Conservation (phyloP, 2,888 invertebrate species). For the Chrysodeixis includens region DNA sequence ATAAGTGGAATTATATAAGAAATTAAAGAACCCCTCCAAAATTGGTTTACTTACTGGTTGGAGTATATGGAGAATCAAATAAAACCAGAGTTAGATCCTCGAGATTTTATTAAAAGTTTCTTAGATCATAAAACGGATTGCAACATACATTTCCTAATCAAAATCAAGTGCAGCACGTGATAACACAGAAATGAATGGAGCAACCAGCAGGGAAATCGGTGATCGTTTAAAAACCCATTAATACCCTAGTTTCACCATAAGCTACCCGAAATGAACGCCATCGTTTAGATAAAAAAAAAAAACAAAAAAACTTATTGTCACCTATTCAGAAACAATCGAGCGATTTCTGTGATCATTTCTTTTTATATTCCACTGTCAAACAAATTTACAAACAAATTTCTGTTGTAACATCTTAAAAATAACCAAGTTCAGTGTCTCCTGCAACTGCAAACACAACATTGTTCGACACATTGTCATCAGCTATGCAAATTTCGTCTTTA, state of each 20-base stretch:
- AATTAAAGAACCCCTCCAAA: background rate
- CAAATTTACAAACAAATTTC: slow-evolving; percentile 20
- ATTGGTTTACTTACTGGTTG: background rate
- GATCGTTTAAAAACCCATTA: slow-evolving; percentile 83
- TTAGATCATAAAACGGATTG: background rate
- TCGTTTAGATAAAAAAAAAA: slow-evolving; percentile 66
- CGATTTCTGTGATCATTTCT: slow-evolving; percentile 74
- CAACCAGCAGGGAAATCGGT: slow-evolving; percentile 67
- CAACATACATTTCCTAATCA: slow-evolving; percentile 21
- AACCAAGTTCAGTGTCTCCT: slow-evolving; percentile 30
- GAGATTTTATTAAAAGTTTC: no score
- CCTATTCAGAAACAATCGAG: slow-evolving; percentile 84
- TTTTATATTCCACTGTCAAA: slow-evolving; percentile 19
- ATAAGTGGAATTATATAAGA: background rate
- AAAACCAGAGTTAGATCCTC: no score
- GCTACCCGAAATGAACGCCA: slow-evolving; percentile 83
- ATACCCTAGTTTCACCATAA: slow-evolving; percentile 80
- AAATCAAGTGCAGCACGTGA: slow-evolving; percentile 39
- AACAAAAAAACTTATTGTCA: slow-evolving; percentile 85
- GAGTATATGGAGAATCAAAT: no score
- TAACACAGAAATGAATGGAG: slow-evolving; percentile 56
- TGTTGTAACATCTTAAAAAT: slow-evolving; percentile 39
- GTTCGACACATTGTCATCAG: slow-evolving; percentile 29
- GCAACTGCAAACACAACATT: slow-evolving; percentile 33
- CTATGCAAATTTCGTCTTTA: slow-evolving; percentile 69